Percentiles rank a stretch among this genome's conserved stretches.
Conservation (phyloP, 2,113 vertebrate species). For the Gymnocephalus cernua region DNA sequence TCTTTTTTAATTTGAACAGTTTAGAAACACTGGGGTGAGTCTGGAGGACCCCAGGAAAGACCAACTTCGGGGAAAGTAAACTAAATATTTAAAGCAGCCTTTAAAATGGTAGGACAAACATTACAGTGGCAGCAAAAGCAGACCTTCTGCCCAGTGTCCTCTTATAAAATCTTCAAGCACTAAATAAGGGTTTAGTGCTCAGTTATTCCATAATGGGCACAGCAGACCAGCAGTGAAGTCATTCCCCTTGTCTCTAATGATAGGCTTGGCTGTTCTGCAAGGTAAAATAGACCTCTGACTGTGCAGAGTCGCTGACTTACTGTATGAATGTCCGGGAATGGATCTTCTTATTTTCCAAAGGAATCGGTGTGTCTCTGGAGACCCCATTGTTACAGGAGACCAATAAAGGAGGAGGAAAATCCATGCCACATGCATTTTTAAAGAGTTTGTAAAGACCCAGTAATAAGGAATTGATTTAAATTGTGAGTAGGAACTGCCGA, state of each 20-base stretch:
- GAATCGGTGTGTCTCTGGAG: constrained; percentile 40
- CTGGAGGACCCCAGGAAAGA: background rate
- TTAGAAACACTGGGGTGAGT: background rate
- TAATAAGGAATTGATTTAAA: constrained; percentile 26
- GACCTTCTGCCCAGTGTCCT: constrained; percentile 37
- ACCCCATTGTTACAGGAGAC: constrained; percentile 31
- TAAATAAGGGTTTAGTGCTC: constrained; percentile 54
- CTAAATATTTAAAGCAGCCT: constrained; percentile 10
- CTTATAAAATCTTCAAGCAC: constrained; percentile 37
- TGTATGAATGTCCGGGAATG: constrained; percentile 22
- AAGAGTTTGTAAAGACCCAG: constrained; percentile 35
- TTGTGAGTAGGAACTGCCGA: constrained; percentile 19
- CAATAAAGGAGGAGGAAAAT: constrained; percentile 40
- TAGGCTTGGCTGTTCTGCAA: constrained; percentile 52
- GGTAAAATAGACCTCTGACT: constrained; percentile 61
- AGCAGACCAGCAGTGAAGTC: constrained; percentile 63
- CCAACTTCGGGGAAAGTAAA: background rate
- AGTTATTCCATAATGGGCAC: constrained; percentile 64
- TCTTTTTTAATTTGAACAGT: background rate
- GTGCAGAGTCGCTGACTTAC: constrained; percentile 39
- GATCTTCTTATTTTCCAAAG: constrained; percentile 41
- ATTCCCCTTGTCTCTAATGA: constrained; percentile 69
- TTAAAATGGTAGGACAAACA: constrained; percentile 16
- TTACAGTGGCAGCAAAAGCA: constrained; percentile 8
- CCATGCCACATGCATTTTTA: constrained; percentile 53